These are phyloP conservation scores for Microtus oregoni DNA, from an alignment of 2,113 vertebrate species.

Conservation along the genomic window DNA sequence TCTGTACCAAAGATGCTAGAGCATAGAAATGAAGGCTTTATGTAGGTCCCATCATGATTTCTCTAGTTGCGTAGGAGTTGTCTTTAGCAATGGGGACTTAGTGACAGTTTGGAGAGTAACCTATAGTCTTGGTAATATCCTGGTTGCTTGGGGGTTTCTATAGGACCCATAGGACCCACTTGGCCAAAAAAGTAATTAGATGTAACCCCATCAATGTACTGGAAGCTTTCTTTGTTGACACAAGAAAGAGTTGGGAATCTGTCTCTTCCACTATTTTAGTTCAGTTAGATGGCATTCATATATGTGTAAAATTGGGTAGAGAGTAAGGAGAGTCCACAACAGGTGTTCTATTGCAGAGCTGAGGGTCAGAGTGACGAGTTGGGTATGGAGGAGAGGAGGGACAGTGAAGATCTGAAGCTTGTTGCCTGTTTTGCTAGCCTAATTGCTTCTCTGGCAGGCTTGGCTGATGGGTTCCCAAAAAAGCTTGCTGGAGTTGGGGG, in stretches of 20 bases:
- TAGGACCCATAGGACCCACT: background rate
- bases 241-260: background rate
- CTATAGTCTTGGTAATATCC: background rate
- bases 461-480: too few species aligned
- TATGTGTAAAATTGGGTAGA: background rate
- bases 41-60: background rate
- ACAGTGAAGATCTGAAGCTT: background rate
- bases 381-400: background rate
- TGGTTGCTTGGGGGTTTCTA: background rate
- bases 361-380: fast-evolving
- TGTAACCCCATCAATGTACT: background rate
- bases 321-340: background rate
- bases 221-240: background rate
- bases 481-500: background rate
- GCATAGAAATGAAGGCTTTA: background rate
- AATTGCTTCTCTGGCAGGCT: background rate
- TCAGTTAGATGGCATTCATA: background rate
- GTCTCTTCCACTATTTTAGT: background rate
- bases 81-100: background rate
- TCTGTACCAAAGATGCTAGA: background rate
- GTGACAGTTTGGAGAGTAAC: background rate
- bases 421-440: fast-evolving
- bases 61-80: background rate
- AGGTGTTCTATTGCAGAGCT: background rate
- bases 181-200: background rate